Percentiles rank a stretch among this genome's conserved stretches.
These are phyloP conservation scores for Lepidochrysops patricia DNA, from an alignment of 2,888 invertebrate species.

Conservation along the genomic window DNA sequence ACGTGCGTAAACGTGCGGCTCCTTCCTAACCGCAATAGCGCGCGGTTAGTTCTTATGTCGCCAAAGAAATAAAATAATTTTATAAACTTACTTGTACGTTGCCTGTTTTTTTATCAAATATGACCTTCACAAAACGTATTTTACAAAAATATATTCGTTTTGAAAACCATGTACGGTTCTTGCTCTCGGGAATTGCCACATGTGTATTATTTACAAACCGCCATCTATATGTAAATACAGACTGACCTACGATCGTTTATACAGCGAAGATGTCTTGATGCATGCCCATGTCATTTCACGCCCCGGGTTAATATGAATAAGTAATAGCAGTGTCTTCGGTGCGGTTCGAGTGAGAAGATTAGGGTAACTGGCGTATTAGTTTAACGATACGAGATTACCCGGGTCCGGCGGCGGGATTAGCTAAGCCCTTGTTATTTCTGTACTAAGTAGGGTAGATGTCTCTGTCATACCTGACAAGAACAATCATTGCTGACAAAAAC, in stretches of 20 bases:
- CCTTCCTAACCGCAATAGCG: too few species aligned
- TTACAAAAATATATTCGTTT: not conserved
- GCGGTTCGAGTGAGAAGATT: constrained; percentile 6
- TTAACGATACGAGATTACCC: constrained; percentile 9
- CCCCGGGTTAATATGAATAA: constrained; percentile 10
- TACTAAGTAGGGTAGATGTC: not conserved
- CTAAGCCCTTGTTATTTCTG: constrained; percentile 2
- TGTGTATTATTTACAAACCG: not conserved
- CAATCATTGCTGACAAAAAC: too few species aligned
- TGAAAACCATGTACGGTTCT: not conserved
- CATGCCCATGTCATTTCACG: constrained; percentile 1
- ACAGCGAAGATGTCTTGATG: not conserved
- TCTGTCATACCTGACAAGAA: not conserved
- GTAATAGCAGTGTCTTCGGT: constrained; percentile 3
- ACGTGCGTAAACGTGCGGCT: too few species aligned
- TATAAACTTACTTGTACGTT: too few species aligned
- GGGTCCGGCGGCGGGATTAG: not conserved
- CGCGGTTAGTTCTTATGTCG: too few species aligned
- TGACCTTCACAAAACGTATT: too few species aligned
- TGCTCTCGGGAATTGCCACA: not conserved
- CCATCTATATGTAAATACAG: not conserved
- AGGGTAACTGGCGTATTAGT: constrained; percentile 7
- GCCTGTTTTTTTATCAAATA: too few species aligned
- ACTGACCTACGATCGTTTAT: not conserved
- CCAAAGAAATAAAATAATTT: too few species aligned